Evolutionary conservation across 2,888 invertebrate genomes (phyloP).

Genomic region (Ectemnius cavifrons): DNA sequence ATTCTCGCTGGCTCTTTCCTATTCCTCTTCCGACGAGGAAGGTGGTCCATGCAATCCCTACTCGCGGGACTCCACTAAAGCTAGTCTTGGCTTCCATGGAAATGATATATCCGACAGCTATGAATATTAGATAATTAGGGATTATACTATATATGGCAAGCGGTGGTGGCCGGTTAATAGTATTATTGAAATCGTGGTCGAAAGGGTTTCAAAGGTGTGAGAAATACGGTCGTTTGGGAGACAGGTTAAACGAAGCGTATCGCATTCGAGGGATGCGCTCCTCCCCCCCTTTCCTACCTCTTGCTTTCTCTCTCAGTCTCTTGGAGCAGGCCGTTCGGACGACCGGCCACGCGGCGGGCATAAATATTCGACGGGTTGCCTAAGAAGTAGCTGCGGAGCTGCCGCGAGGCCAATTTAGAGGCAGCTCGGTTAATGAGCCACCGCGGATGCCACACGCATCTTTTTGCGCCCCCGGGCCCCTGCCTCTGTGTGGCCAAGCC

Average conservation of each 20-base stretch:
- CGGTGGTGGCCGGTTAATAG: too few relatives aligned
- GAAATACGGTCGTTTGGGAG: constrained; percentile 41
- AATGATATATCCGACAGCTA: too few relatives aligned
- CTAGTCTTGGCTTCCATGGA: background rate
- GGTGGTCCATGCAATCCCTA: too few relatives aligned
- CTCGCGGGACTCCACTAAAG: too few relatives aligned
- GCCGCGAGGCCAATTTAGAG: constrained; percentile 75
- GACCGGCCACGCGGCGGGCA: constrained; percentile 71
- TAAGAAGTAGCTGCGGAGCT: constrained; percentile 68
- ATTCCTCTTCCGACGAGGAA: background rate
- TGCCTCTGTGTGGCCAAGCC: constrained; percentile 66
- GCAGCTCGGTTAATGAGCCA: constrained; percentile 76
- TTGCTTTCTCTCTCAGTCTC: background rate
- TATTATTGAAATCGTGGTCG: too few relatives aligned
- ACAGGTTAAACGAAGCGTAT: constrained; percentile 26
- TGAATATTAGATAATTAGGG: too few relatives aligned
- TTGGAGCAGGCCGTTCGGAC: constrained; percentile 25
- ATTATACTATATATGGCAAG: too few relatives aligned
- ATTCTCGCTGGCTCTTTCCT: background rate
- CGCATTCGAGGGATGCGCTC: background rate
- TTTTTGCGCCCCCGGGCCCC: constrained; percentile 71
- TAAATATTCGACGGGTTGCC: constrained; percentile 71
- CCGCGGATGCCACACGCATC: constrained; percentile 76
- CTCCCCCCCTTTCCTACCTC: background rate
- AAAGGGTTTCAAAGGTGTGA: constrained; percentile 28